Percentiles rank a stretch among this genome's conserved stretches.
Evolutionary conservation across 2,797 vertebrate genomes (phyloP).

Genomic region (Crypturellus tataupa): DNA sequence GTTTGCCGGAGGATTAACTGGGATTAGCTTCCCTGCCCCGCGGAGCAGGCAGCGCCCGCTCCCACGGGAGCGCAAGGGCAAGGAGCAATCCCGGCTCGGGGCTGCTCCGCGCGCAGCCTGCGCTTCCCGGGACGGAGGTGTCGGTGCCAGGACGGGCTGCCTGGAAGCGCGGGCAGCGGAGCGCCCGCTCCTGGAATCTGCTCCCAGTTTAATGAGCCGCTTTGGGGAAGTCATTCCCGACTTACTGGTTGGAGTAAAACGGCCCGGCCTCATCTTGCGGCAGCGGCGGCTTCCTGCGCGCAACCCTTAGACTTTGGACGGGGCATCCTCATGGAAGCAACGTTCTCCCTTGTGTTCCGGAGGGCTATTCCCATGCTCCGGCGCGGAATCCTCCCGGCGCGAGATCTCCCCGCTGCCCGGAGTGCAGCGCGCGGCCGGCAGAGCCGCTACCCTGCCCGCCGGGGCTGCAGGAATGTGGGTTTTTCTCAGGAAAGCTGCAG

Average conservation of each 20-base stretch:
- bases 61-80: not conserved
- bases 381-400: not conserved
- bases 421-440: not conserved
- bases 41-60: not conserved
- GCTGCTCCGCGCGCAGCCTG: not conserved
- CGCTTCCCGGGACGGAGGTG: not conserved
- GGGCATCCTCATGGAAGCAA: conserved; percentile 9
- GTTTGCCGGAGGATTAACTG: conserved; percentile 66
- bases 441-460: not conserved
- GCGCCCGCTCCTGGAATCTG: conserved; percentile 14
- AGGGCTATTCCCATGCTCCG: not conserved
- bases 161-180: not conserved
- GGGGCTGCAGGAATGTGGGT: accelerated
- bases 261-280: not conserved
- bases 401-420: not conserved
- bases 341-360: not conserved
- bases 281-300: not conserved
- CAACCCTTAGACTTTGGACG: conserved; percentile 64
- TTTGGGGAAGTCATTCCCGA: conserved; percentile 39
- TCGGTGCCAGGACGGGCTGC: not conserved
- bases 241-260: not conserved
- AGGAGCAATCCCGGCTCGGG: not conserved
- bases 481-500: not conserved
- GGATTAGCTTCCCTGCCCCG: conserved; percentile 40
- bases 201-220: not conserved